These are phyloP conservation scores for Amazona vittata DNA, from an alignment of 2,113 vertebrate species.

Conservation along the genomic window DNA sequence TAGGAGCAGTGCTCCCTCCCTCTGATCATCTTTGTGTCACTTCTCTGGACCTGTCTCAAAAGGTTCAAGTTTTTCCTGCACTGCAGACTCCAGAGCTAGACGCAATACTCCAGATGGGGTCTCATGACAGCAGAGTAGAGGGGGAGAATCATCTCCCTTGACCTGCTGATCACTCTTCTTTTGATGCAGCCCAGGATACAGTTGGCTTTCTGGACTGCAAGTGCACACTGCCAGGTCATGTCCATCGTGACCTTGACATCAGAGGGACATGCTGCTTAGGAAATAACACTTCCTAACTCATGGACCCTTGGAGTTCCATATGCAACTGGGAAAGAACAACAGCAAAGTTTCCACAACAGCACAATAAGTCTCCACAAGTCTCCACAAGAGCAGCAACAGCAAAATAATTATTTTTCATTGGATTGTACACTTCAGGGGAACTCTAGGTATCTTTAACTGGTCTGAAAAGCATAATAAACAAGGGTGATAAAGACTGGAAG, in stretches of 20 bases:
- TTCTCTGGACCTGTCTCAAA: background rate
- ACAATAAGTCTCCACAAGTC: background rate
- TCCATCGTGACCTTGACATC: background rate
- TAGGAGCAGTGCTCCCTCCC: background rate
- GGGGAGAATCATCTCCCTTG: background rate
- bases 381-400: background rate
- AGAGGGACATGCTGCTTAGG: background rate
- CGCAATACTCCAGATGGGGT: background rate
- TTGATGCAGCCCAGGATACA: background rate
- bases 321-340: background rate
- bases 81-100: background rate
- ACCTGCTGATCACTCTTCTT: background rate
- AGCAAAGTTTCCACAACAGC: background rate
- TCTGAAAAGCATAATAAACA: background rate
- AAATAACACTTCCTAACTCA: background rate
- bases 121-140: background rate
- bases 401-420: background rate
- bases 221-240: background rate
- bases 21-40: too few relatives aligned
- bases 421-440: background rate
- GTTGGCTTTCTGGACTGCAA: background rate
- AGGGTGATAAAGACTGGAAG: background rate
- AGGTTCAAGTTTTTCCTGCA: background rate
- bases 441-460: background rate
- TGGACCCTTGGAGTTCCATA: background rate